phyloP scores from a whole-genome alignment of 2,797 vertebrate species.

The Macropus fuliginosus region DNA sequence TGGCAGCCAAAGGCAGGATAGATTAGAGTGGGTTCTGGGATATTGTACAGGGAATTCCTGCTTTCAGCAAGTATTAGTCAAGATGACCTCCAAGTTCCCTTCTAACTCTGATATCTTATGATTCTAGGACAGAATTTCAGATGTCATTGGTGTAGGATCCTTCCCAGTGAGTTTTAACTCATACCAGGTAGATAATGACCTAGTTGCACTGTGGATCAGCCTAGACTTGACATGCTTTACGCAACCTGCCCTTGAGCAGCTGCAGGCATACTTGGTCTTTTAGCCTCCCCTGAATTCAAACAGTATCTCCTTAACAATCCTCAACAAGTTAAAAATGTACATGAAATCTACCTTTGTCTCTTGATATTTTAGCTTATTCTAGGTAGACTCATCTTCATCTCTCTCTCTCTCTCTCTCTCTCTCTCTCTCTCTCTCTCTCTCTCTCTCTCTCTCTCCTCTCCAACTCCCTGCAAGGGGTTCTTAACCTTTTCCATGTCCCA shows the following conservation, averaged over 20 bases:
- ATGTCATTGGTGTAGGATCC: neutral
- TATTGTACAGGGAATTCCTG: neutral
- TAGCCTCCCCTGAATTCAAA: neutral
- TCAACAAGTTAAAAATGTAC: neutral
- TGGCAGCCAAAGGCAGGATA: neutral
- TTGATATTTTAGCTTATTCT: neutral
- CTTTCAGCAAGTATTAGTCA: neutral
- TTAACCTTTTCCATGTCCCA: neutral
- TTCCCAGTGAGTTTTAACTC: neutral
- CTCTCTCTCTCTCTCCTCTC: too few species aligned
- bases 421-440: too few species aligned
- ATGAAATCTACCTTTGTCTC: neutral
- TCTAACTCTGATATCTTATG: neutral
- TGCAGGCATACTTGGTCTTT: neutral
- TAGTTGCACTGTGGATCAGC: neutral
- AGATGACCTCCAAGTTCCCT: neutral
- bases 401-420: too few species aligned
- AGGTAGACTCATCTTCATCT: neutral
- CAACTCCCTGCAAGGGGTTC: too few species aligned
- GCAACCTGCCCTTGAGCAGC: neutral
- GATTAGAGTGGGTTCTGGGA: neutral
- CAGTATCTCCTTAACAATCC: neutral
- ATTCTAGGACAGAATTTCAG: neutral
- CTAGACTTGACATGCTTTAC: neutral
- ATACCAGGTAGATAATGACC: neutral